Evolutionary conservation across 1,140 invertebrate genomes (phyloP), one percentile per base, ranked within the genome.

Genomic region (Orchestia grillus): DNA sequence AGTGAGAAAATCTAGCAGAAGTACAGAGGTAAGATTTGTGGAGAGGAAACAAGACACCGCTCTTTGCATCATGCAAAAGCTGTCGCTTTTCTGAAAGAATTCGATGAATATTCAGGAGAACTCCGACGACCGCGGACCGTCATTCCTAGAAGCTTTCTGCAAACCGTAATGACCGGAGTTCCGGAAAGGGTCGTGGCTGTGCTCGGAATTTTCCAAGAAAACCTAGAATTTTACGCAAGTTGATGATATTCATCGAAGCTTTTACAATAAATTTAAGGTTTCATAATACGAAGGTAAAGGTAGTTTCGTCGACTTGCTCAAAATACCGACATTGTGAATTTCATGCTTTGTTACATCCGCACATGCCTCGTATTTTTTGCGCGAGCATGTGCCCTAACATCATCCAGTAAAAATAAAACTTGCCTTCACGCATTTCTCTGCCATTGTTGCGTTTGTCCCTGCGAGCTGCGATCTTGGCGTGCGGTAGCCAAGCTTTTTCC

Each of bases 51-150:
- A 77, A 77, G 62, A 77, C 62, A 77, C 62, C 62, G 62, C 62
- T 77, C 62, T 77, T 77, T 77, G 62, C 62, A 77, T 77, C 62
- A 77, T 77, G 36, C 62, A 77, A 77, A 77, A 77, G 62, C 62
- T 77, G 62, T 77, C 62, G 62, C 62, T 77, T 77, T 36, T 77
- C 62, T 77, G 28, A 77, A 77, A 77, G 62, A 15, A 77, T 77
- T 77, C 62, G 62, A 77, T 77, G 62, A 77, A 77, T 77, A 77
- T 77, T 77, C 62, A 77, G 62, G 62, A 36, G 62, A 77, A 77
- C 28, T 8, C 62, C 15, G 62, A 77, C 62, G 62, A 77, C 62
- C 62, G 28, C 62, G 28, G 62, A 77, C 28, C 62, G 62, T 77
- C 62, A 77, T 77, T 77, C 62, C 62, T 3, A 77, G 62, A 15